phyloP scores from a whole-genome alignment of 2,888 invertebrate species.

The Nomada goodeniana region DNA sequence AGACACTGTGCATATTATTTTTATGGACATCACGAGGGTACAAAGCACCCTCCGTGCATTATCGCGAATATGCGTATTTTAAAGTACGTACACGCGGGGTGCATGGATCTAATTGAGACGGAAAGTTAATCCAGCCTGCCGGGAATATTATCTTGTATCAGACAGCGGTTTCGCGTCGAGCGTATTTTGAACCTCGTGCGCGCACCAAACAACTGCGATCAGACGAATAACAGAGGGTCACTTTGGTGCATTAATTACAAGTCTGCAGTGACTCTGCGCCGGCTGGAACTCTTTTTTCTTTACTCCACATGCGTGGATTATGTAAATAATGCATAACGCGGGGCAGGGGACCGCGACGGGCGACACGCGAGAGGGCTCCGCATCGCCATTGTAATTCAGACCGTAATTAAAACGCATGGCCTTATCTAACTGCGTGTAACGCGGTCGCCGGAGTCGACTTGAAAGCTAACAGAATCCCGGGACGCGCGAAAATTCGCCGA shows the following conservation, averaged over 20 bases:
- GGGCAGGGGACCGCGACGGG: neutral
- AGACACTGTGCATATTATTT: no score
- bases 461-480: conserved; percentile 25
- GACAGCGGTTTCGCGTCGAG: neutral
- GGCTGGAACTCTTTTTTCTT: neutral
- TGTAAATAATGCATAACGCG: conserved; percentile 40
- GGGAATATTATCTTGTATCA: neutral
- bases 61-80: no score
- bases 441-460: neutral
- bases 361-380: conserved; percentile 24
- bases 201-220: conserved; percentile 8
- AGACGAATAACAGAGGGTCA: conserved; percentile 18
- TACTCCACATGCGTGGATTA: conserved; percentile 3
- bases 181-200: neutral
- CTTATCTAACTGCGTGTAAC: conserved; percentile 54
- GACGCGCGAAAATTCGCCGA: conserved; percentile 37
- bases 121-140: neutral
- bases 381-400: conserved; percentile 43
- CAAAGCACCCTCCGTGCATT: no score
- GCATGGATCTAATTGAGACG: no score
- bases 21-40: no score
- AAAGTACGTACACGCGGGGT: neutral
- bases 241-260: conserved; percentile 39
- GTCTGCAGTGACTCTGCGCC: neutral
- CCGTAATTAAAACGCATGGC: conserved; percentile 66